Evolutionary conservation across 2,888 invertebrate genomes (phyloP).

Genomic region (Lasioglossum pauxillum): DNA sequence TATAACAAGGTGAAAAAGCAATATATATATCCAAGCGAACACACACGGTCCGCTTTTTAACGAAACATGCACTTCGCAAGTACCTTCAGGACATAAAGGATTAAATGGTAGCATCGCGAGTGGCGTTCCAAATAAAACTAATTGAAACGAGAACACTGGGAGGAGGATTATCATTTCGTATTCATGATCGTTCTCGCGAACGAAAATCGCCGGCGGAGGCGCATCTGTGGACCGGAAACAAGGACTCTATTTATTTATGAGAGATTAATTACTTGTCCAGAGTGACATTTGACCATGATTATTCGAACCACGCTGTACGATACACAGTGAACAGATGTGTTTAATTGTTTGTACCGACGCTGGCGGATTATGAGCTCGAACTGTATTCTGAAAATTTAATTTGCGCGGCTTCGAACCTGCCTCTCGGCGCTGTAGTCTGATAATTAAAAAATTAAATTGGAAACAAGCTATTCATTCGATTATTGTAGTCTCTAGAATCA

Average conservation of each 20-base stretch:
- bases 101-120: not conserved
- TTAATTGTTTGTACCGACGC: not conserved
- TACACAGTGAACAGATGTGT: not conserved
- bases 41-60: not conserved
- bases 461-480: not conserved
- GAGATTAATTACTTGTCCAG: not conserved
- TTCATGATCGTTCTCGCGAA: not conserved
- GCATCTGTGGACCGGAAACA: not conserved
- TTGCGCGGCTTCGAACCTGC: not conserved
- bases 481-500: too few relatives aligned
- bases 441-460: not conserved
- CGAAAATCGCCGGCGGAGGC: not conserved
- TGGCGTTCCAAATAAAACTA: not conserved
- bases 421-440: not conserved
- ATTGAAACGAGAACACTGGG: not conserved
- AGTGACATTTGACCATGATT: not conserved
- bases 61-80: not conserved
- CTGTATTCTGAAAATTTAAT: not conserved
- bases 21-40: not conserved
- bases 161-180: not conserved
- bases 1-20: not conserved
- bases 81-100: not conserved
- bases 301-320: not conserved
- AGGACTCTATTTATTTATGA: not conserved
- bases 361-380: not conserved